Evolutionary conservation across 2,888 invertebrate species (phyloP), one percentile per base, ranked within the genome.

Genomic region (Ochropacha duplaris): DNA sequence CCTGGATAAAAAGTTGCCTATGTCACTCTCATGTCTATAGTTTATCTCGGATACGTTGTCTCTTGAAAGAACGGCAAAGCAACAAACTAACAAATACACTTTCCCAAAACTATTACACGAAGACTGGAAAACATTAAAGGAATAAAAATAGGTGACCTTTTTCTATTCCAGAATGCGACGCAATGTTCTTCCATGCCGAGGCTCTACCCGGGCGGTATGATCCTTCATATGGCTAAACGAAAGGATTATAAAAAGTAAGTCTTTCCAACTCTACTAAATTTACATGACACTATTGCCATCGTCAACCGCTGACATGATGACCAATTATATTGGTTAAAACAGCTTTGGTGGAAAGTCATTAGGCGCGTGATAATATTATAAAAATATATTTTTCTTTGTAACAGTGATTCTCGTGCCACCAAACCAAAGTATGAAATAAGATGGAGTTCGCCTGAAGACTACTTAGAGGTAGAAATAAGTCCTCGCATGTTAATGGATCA

Each of bases 401-500:
- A 44, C 44, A 44, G 44, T 44, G 44, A 9, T 19, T n/a, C 44
- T 9, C 9, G 19, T n/a, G 19, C 19, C 1, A n/a, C 1, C 19
- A 14, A 16, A 44, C 19, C 44, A 44, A 14, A n/a, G n/a, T 44
- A 44, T 44, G 19, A 44, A 44, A 19, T 44, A 44, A 16, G 44
- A 44, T 44, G 44, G 44, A 9, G 19, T 9, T 19, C 44, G 2
- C 16, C 44, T 9, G 44, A 44, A 16, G 44, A 44, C 44, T 44
- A 44, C 44, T 19, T 44, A n/a, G 66, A 64, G 22, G 55, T 67
- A 1, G 34, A 59, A 1, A 59, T 67, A 2, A 67, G 57, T 49
- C 66, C 64, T 2, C 54, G 63, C 3, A 67, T 67, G 66, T 58
- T 67, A 0, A 19, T 56, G 1, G 66, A 67, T 55, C 66, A 67